phyloP scores from a whole-genome alignment of 2,888 invertebrate species.

The Cryptophagus acutangulus region DNA sequence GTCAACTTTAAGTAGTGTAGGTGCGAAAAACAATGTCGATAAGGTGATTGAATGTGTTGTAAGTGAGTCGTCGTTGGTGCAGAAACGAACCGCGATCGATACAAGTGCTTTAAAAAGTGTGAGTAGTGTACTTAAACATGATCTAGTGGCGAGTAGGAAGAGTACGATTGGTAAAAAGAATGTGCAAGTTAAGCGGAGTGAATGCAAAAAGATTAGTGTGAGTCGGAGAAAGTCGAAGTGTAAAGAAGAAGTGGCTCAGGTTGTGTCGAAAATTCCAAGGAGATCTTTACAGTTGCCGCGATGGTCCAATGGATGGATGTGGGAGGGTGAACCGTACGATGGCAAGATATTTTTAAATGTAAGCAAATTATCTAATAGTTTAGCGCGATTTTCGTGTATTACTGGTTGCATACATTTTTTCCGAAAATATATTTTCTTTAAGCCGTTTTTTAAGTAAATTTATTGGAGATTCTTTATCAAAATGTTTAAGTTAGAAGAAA shows the following conservation, averaged over 20 bases:
- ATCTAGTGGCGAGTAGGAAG: conserved; percentile 32
- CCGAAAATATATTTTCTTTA: no score
- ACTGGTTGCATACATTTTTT: no score
- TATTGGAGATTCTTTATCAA: no score
- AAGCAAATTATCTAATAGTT: no score
- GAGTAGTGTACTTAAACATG: conserved; percentile 46
- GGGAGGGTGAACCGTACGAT: conserved; percentile 80
- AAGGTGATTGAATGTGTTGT: conserved; percentile 49
- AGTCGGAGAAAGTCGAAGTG: conserved; percentile 38
- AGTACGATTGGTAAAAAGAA: conserved; percentile 25
- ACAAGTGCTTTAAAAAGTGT: conserved; percentile 45
- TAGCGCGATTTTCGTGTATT: no score
- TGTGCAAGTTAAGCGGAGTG: conserved; percentile 25
- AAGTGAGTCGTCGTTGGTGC: conserved; percentile 32
- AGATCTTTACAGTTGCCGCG: conserved; percentile 51
- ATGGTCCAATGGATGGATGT: conserved; percentile 91
- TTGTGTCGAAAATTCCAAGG: conserved; percentile 34
- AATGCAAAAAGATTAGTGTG: conserved; percentile 26
- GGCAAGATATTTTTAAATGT: conserved; percentile 85
- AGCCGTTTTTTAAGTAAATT: no score
- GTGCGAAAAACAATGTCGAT: conserved; percentile 58
- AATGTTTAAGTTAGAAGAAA: no score
- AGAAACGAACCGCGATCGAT: conserved; percentile 16
- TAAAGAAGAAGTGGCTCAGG: conserved; percentile 31
- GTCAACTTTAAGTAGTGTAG: conserved; percentile 41